Evolutionary conservation across 2,888 invertebrate species (phyloP).

Genomic region (Protonemura montana): DNA sequence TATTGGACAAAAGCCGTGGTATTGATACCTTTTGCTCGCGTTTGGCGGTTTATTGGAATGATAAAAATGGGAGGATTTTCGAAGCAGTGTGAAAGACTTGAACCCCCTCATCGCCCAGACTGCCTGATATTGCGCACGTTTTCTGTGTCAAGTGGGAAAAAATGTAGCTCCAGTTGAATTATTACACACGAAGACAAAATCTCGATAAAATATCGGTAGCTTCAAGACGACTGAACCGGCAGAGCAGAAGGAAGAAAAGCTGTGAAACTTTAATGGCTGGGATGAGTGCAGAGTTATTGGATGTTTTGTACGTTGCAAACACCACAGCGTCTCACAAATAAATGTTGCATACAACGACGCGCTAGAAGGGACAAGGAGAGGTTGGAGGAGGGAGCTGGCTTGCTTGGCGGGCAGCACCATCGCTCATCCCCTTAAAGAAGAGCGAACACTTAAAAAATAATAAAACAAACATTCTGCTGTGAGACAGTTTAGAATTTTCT

Average conservation of each 20-base stretch:
- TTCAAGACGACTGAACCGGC: conserved; percentile 1
- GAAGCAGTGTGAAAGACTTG: not conserved
- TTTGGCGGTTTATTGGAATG: not conserved
- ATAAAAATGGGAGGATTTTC: not conserved
- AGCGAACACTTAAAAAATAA: conserved; percentile 29
- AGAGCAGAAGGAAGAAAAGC: conserved; percentile 35
- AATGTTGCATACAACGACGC: conserved; percentile 36
- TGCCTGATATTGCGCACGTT: not conserved
- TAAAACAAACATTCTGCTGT: conserved; percentile 23
- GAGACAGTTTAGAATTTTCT: conserved; percentile 14
- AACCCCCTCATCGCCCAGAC: not conserved
- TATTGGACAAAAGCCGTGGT: not conserved
- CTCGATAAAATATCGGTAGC: conserved; percentile 40
- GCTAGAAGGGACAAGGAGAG: not conserved
- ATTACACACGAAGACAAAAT: conserved; percentile 36
- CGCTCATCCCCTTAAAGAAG: conserved; percentile 34
- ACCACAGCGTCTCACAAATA: conserved; percentile 36
- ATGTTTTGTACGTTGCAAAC: conserved; percentile 43
- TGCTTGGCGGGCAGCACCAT: not conserved
- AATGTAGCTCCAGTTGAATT: conserved; percentile 29
- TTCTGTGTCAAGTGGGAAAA: conserved; percentile 16
- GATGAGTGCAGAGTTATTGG: conserved; percentile 46
- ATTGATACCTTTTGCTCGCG: not conserved
- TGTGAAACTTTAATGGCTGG: conserved; percentile 45
- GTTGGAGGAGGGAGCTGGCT: not conserved